These are phyloP conservation scores for Petrocephalus sullivani DNA, from an alignment of 2,797 vertebrate genomes.

Conservation along the genomic window DNA sequence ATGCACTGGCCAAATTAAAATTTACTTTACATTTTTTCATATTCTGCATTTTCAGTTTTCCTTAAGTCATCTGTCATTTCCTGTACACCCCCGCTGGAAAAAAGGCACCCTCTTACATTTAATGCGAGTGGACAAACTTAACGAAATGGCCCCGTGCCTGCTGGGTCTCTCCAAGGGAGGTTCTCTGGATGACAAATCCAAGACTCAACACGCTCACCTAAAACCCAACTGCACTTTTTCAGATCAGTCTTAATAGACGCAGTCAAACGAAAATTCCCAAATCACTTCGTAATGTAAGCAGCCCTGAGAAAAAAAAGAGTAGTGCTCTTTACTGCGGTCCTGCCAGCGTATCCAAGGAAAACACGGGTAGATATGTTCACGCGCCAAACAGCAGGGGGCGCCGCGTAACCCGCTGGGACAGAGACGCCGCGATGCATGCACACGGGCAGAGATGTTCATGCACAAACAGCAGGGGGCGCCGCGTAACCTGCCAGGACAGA, in stretches of 20 bases:
- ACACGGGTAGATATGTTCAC: not conserved
- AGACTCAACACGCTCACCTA: not conserved
- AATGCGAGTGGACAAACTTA: slow-evolving; percentile 18
- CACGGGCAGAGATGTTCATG: not conserved
- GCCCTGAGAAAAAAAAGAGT: not conserved
- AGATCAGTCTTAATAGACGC: not conserved
- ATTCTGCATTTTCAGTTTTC: not conserved
- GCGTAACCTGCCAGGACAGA: no score
- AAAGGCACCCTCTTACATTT: not conserved
- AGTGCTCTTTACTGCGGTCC: not conserved
- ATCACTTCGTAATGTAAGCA: not conserved
- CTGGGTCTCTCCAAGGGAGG: not conserved
- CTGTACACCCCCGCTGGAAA: slow-evolving; percentile 7
- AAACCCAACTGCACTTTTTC: slow-evolving; percentile 1
- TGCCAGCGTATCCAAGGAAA: not conserved
- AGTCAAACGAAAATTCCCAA: not conserved
- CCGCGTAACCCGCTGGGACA: no score
- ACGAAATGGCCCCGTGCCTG: not conserved
- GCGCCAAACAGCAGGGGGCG: no score
- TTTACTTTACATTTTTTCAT: slow-evolving; percentile 12
- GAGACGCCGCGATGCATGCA: no score
- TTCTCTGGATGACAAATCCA: slow-evolving; percentile 14
- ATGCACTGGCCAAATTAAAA: slow-evolving; percentile 12
- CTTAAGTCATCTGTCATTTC: slow-evolving; percentile 14
- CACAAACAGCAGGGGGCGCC: not conserved